Evolutionary conservation across 2,113 vertebrate species (phyloP), one percentile per base, ranked within the genome.

Genomic region (Sprattus sprattus): DNA sequence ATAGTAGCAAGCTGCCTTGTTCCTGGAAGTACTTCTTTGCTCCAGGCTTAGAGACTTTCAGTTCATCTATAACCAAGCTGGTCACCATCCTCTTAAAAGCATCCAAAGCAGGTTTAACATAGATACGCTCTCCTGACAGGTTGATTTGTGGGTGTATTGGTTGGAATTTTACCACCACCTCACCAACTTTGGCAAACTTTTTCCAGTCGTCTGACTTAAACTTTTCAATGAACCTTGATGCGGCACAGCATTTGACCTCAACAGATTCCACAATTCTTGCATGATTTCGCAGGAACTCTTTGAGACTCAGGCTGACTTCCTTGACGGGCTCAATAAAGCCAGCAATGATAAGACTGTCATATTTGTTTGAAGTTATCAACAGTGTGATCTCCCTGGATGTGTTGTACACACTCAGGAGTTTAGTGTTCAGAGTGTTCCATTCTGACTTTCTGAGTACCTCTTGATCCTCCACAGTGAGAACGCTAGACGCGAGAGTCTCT

Each of bases 41-140:
- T 47, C 97, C 97, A 0, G 97, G 96, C 50, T 95, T 97, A 87
- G 94, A 91, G 45, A 97, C 88, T 4, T 0, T 8, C 15, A 96
- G 85, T 0, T 4, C 88, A 84, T 93, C 94, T 1, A 87, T 83
- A 60, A 52, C 85, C 15, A 97, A 86, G 2, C 86, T 85, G 1
- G 60, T 81, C 0, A 86, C 0, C n/a, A 94, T 45, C 45, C 92
- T 60, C 85, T 75, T 86, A 28, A 97, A 67, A 0, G 0, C 15
- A 0, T 46, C 1, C 28, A 86, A 49, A n/a, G 88, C 91, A 13
- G 94, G 92, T 4, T 87, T 44, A 6, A 97, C 94, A 15, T 95
- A 88, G 6, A 71, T 2, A 87, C 87, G 95, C 80, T 93, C 90
- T 2, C 97, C 97, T 0, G 8, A 82, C 15, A 98, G 75, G 11